Percentiles rank a stretch among this genome's conserved stretches.
Conservation (phyloP, 2,888 invertebrate species). For the Erannis defoliaria region DNA sequence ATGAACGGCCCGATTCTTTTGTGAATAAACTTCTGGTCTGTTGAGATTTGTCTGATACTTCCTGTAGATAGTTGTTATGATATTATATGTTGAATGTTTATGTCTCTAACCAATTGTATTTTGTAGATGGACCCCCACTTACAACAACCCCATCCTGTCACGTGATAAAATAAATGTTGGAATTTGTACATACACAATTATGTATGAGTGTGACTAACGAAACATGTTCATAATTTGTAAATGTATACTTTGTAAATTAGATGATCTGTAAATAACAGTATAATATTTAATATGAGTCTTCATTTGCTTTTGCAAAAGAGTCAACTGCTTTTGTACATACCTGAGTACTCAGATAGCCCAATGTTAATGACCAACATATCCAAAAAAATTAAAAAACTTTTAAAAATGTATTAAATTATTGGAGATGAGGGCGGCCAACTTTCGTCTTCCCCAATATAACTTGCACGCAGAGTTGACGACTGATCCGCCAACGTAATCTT, state of each 20-base stretch:
- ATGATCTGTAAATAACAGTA: constrained; percentile 8
- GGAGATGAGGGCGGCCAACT: neutral
- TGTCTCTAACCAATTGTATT: constrained; percentile 32
- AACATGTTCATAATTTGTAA: constrained; percentile 13
- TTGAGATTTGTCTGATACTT: constrained; percentile 31
- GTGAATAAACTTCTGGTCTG: constrained; percentile 63
- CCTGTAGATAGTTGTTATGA: constrained; percentile 39
- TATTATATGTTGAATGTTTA: constrained; percentile 36
- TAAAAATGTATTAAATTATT: neutral
- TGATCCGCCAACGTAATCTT: constrained; percentile 34
- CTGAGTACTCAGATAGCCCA: no score
- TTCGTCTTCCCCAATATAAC: neutral
- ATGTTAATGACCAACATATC: no score
- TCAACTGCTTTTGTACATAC: neutral
- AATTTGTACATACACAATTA: constrained; percentile 18
- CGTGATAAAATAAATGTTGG: constrained; percentile 2
- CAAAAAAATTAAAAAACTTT: no score
- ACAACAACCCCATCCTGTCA: constrained; percentile 3
- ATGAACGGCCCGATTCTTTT: constrained; percentile 50
- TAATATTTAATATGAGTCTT: neutral
- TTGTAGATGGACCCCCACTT: constrained; percentile 15
- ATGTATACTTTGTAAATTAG: constrained; percentile 22
- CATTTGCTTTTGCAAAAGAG: no score
- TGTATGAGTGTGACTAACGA: constrained; percentile 27
- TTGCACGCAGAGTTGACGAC: neutral